Conservation (phyloP, 2,888 invertebrate species). For the Pristionchus entomophagus region DNA sequence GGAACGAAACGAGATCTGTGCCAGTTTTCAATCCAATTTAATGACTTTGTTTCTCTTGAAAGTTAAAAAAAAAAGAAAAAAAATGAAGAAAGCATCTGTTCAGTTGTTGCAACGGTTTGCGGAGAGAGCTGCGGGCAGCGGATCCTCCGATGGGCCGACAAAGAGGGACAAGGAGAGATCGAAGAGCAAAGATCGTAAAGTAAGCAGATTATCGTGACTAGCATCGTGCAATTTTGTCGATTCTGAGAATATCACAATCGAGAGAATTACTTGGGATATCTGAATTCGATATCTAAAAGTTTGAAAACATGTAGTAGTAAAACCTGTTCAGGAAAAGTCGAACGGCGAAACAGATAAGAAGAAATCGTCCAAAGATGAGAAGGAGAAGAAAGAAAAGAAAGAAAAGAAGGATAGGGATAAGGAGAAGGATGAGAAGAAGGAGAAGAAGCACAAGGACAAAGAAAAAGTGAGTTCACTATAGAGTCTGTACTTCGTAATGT, state of each 20-base stretch:
- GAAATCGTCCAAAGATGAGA: conserved; percentile 49
- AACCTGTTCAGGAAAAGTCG: conserved; percentile 34
- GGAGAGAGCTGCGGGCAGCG: conserved; percentile 49
- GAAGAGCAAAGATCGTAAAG: conserved; percentile 38
- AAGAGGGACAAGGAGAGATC: conserved; percentile 54
- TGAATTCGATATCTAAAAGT: too few relatives aligned
- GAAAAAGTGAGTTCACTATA: conserved; percentile 47
- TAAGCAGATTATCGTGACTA: background rate
- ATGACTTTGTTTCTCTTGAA: too few relatives aligned
- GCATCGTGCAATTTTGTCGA: background rate
- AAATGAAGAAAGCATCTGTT: too few relatives aligned
- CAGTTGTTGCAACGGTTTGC: conserved; percentile 60
- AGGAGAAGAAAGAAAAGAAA: conserved; percentile 29
- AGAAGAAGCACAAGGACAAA: conserved; percentile 47
- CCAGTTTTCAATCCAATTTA: too few relatives aligned
- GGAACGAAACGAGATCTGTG: background rate
- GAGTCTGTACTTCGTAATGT: conserved; percentile 24
- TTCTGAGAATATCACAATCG: too few relatives aligned
- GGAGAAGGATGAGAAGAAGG: conserved; percentile 17
- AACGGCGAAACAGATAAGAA: conserved; percentile 47
- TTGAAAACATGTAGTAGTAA: background rate
- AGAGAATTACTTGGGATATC: too few relatives aligned
- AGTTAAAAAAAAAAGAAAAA: too few relatives aligned
- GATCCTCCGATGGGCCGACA: background rate
- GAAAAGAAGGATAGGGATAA: conserved; percentile 2